These are phyloP conservation scores for Helarctos malayanus DNA, from an alignment of 2,797 vertebrate genomes.

Conservation along the genomic window DNA sequence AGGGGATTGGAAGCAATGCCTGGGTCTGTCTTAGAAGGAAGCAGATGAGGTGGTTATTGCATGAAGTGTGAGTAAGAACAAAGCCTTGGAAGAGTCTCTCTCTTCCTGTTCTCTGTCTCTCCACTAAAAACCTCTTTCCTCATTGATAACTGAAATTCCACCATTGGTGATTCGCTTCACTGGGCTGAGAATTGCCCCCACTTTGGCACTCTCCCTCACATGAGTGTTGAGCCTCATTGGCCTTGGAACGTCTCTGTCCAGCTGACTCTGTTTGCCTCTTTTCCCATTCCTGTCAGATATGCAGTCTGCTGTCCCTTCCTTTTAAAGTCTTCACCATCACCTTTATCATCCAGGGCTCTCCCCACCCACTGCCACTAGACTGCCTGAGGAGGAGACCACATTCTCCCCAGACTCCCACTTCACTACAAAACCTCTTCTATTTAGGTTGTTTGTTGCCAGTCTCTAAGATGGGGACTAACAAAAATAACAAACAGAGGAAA, in stretches of 20 bases:
- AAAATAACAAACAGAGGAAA: neutral
- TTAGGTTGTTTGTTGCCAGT: neutral
- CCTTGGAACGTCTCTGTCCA: neutral
- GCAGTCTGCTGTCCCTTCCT: neutral
- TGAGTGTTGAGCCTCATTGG: neutral
- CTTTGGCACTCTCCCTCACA: neutral
- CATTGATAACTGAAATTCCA: neutral
- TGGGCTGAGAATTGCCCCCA: neutral
- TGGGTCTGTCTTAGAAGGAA: neutral
- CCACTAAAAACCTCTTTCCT: neutral
- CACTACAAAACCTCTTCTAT: neutral
- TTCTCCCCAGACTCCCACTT: neutral
- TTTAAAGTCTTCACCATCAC: neutral
- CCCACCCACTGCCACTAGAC: rapidly evolving
- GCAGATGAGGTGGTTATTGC: too few relatives aligned
- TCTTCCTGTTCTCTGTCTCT: neutral
- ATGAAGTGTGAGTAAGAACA: neutral
- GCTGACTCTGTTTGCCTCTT: neutral
- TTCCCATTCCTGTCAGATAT: neutral
- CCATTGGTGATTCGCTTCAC: too few relatives aligned
- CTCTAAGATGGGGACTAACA: neutral
- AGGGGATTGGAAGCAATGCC: neutral
- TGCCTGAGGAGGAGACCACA: neutral
- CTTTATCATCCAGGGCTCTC: neutral
- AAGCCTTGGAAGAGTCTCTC: neutral